Conservation (phyloP, 2,797 vertebrate genomes). For the Pitangus sulphuratus region DNA sequence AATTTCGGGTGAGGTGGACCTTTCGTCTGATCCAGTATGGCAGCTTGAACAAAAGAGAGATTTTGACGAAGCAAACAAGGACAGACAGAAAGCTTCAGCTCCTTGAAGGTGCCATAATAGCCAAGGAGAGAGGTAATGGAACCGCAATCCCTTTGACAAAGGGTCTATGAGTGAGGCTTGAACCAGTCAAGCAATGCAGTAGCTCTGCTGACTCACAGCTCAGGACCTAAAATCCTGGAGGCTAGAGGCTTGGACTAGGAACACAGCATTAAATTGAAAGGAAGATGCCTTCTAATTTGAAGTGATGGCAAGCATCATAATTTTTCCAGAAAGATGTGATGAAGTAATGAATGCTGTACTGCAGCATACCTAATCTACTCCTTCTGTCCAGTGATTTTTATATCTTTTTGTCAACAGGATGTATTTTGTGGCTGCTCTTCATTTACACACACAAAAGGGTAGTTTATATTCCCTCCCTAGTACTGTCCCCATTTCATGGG, state of each 20-base stretch:
- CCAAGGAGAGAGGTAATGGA: background rate
- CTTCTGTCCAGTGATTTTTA: background rate
- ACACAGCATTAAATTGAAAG: background rate
- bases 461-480: background rate
- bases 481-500: background rate
- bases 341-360: background rate
- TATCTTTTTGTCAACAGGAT: conserved; percentile 30
- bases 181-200: background rate
- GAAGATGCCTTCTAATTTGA: conserved; percentile 36
- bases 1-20: background rate
- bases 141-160: background rate
- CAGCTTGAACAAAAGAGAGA: background rate
- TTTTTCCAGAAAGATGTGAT: background rate
- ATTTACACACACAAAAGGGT: background rate
- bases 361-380: background rate
- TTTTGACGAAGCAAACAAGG: background rate
- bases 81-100: background rate
- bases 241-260: background rate
- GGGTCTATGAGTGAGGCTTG: background rate
- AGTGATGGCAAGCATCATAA: background rate
- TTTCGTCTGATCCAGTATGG: background rate
- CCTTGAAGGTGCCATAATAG: background rate
- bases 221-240: conserved; percentile 9
- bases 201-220: conserved; percentile 24
- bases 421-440: background rate